A percentile compares a stretch with the other conserved stretches of the same genome.
phyloP scores from a whole-genome alignment of 2,888 invertebrate species.

The Adineta ricciae region DNA sequence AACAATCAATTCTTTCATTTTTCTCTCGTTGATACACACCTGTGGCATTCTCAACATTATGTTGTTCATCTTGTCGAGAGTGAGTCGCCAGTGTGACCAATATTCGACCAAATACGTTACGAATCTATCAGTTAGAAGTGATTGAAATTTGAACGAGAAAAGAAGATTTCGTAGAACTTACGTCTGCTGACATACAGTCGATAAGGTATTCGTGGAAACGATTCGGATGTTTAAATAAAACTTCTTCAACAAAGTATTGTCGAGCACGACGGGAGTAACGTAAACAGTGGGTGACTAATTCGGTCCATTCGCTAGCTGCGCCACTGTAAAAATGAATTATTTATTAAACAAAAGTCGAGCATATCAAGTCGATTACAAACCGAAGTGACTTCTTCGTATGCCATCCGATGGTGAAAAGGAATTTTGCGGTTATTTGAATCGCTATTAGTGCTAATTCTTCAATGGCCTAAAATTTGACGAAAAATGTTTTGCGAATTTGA shows the following conservation, averaged over 20 bases:
- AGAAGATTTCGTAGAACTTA: slow-evolving; percentile 36
- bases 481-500: too few relatives aligned
- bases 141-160: too few relatives aligned
- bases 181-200: slow-evolving; percentile 78
- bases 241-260: slow-evolving; percentile 81
- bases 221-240: slow-evolving; percentile 72
- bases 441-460: slow-evolving; percentile 82
- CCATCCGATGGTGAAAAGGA: slow-evolving; percentile 86
- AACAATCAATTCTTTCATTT: not conserved
- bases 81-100: slow-evolving; percentile 82
- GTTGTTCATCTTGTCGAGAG: slow-evolving; percentile 69
- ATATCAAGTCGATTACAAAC: slow-evolving; percentile 37
- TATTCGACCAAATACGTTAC: slow-evolving; percentile 80
- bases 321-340: slow-evolving; percentile 57
- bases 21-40: not conserved
- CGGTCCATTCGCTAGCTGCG: slow-evolving; percentile 62
- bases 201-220: slow-evolving; percentile 79
- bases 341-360: too few relatives aligned
- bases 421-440: slow-evolving; percentile 78
- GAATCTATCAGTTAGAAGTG: slow-evolving; percentile 54
- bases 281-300: slow-evolving; percentile 45
- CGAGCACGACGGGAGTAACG: slow-evolving; percentile 65
- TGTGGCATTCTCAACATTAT: not conserved
- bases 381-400: slow-evolving; percentile 82
- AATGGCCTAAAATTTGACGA: slow-evolving; percentile 59